These are phyloP conservation scores for Neosilurus hyrtlii DNA, from an alignment of 2,797 vertebrate genomes.

Conservation along the genomic window DNA sequence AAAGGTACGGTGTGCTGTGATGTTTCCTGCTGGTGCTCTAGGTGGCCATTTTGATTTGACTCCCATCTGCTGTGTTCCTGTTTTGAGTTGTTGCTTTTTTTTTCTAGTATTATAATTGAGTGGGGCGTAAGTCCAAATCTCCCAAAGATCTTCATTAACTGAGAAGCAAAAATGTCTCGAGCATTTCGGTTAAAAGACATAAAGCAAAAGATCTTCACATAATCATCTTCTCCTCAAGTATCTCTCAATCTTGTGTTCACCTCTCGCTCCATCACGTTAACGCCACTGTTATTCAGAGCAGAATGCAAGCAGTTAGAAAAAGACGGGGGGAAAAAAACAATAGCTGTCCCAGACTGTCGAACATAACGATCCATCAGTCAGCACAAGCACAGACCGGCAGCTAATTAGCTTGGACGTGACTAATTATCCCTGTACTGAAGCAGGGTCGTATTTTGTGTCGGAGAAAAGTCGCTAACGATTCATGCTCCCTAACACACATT, in stretches of 20 bases:
- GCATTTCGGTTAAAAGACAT: too few relatives aligned
- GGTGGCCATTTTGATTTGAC: neutral
- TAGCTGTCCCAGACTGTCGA: neutral
- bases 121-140: neutral
- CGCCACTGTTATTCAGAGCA: neutral
- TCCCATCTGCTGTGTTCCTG: too few relatives aligned
- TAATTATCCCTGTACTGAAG: neutral
- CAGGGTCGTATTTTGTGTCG: neutral
- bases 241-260: neutral
- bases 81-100: neutral
- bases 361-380: neutral
- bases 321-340: neutral
- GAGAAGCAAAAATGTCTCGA: too few relatives aligned
- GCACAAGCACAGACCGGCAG: neutral
- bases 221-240: neutral
- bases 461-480: constrained; percentile 56
- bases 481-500: constrained; percentile 64
- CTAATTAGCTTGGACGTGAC: constrained; percentile 1
- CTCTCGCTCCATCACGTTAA: neutral
- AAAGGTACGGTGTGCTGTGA: neutral
- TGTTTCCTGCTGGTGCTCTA: neutral
- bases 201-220: neutral
- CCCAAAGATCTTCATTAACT: neutral
- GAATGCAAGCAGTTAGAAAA: neutral
- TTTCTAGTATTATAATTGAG: neutral